Evolutionary conservation across 2,888 invertebrate genomes (phyloP).

Genomic region (Dynastes hyllus): DNA sequence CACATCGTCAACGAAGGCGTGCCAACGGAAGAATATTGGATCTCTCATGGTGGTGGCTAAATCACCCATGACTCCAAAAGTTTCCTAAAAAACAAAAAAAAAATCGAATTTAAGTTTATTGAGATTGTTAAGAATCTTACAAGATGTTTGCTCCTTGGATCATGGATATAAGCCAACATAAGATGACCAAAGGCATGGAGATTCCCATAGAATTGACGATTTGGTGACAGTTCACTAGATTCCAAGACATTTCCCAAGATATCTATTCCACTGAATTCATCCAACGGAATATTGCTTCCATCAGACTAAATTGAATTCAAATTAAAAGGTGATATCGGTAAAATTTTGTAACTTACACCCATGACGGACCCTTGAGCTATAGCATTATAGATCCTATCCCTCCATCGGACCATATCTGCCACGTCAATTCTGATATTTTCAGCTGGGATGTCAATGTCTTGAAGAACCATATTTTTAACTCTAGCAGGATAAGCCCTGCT

Average conservation of each 20-base stretch:
- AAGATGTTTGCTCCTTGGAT: slow-evolving; percentile 84
- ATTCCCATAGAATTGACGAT: slow-evolving; percentile 83
- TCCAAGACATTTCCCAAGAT: slow-evolving; percentile 87
- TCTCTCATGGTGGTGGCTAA: slow-evolving; percentile 90
- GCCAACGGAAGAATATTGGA: slow-evolving; percentile 91
- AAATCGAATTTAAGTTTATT: neutral
- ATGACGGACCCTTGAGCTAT: slow-evolving; percentile 77
- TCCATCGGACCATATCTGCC: slow-evolving; percentile 82
- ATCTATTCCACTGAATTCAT: slow-evolving; percentile 83
- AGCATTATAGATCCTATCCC: slow-evolving; percentile 81
- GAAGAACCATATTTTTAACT: slow-evolving; percentile 73
- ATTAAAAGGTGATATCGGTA: neutral
- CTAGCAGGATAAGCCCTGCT: slow-evolving; percentile 85
- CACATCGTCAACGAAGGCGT: slow-evolving; percentile 84
- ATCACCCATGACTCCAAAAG: slow-evolving; percentile 88
- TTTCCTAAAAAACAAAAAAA: slow-evolving; percentile 75
- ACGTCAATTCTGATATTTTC: slow-evolving; percentile 81
- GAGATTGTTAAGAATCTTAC: slow-evolving; percentile 68
- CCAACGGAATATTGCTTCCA: slow-evolving; percentile 75
- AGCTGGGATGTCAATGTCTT: slow-evolving; percentile 79
- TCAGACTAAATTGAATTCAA: slow-evolving; percentile 5
- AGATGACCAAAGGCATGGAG: slow-evolving; percentile 89
- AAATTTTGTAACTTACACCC: neutral
- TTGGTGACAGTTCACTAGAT: slow-evolving; percentile 80
- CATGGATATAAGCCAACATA: slow-evolving; percentile 84